Evolutionary conservation across 1,140 invertebrate species (phyloP).

Genomic region (Pectinophora gossypiella): DNA sequence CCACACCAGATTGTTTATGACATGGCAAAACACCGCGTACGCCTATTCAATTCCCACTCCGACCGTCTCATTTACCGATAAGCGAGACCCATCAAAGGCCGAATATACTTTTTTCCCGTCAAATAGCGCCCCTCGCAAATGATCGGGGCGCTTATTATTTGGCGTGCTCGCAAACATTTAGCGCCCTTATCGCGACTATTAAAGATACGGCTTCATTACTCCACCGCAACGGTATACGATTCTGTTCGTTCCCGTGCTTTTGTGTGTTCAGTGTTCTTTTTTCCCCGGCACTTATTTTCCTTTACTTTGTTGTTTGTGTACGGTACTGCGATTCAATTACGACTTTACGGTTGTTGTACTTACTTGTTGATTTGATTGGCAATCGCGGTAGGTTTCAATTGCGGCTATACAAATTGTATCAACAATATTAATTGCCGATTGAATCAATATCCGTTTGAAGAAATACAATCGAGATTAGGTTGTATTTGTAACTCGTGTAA

Average conservation of each 20-base stretch:
- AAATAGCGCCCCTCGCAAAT: conserved; percentile 53
- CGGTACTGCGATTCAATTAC: conserved; percentile 9
- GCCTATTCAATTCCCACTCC: conserved; percentile 50
- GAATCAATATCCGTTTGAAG: too few species aligned
- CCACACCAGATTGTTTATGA: too few species aligned
- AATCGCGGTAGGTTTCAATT: too few species aligned
- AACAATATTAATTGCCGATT: too few species aligned
- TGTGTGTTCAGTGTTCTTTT: conserved; percentile 40
- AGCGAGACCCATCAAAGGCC: conserved; percentile 41
- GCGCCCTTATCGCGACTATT: conserved; percentile 67
- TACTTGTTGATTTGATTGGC: too few species aligned
- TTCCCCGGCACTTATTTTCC: conserved; percentile 9
- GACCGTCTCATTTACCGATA: conserved; percentile 51
- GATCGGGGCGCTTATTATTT: conserved; percentile 69
- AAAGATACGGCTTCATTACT: conserved; percentile 73
- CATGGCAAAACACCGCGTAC: too few species aligned
- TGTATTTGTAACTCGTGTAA: too few species aligned
- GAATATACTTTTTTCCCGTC: conserved; percentile 58
- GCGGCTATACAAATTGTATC: too few species aligned
- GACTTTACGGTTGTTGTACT: not conserved
- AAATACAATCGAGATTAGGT: too few species aligned
- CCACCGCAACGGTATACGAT: conserved; percentile 28
- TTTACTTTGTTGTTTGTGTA: conserved; percentile 6
- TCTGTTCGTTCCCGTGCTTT: conserved; percentile 34
- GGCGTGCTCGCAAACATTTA: conserved; percentile 72